These are phyloP conservation scores for Sus scrofa DNA, from an alignment of 2,113 vertebrate species.

Conservation along the genomic window T2T-Sscrofa CM000830.6:77143001-77143500, in stretches of 20 bases:
- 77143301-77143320: neutral
- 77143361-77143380: no score
- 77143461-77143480: neutral
- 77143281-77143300: neutral
- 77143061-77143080: neutral
- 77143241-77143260: neutral
- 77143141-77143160: neutral
- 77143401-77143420: neutral
- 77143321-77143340: neutral
- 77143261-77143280: neutral
- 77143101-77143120: neutral
- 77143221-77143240: neutral
- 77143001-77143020: neutral
- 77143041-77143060: neutral
- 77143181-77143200: neutral
- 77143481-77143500: constrained; percentile 15
- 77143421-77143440: neutral
- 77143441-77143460: neutral
- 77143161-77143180: neutral
- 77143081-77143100: neutral
- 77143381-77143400: neutral
- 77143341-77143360: neutral
- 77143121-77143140: neutral
- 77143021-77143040: neutral
- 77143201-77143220: neutral